Evolutionary conservation across 2,797 vertebrate species (phyloP).

Genomic region (Myotis pilosus): DNA sequence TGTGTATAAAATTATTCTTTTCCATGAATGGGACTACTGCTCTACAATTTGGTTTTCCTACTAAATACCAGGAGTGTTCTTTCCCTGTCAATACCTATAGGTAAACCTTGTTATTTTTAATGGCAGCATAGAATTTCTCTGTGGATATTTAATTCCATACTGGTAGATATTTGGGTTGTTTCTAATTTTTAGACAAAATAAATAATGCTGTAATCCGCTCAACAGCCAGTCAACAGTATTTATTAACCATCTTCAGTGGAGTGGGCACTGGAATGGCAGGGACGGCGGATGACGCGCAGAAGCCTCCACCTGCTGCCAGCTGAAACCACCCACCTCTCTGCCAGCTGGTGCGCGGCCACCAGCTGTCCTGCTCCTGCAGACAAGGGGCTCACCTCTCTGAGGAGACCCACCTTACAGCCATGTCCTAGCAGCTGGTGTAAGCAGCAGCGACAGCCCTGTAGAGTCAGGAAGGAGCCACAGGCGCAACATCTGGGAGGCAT

Average conservation of each 20-base stretch:
- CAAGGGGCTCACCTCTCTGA: not conserved
- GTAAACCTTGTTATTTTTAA: not conserved
- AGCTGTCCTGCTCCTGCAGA: not conserved
- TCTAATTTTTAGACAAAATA: conserved; percentile 8
- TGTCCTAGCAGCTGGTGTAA: conserved; percentile 1
- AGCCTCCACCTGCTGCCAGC: conserved; percentile 10
- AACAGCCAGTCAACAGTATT: not conserved
- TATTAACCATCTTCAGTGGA: not conserved
- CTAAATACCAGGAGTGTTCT: not conserved
- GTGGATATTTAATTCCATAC: not conserved
- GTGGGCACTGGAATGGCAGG: not conserved
- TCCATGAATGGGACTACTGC: not conserved
- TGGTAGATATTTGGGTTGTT: not conserved
- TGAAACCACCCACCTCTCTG: not conserved
- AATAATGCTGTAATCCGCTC: not conserved
- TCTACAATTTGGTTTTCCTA: not conserved
- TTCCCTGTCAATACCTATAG: not conserved
- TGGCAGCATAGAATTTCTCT: not conserved
- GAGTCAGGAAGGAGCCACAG: not conserved
- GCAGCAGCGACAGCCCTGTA: not conserved
- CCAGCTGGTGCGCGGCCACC: not conserved
- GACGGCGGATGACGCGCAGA: fast-evolving
- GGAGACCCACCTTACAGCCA: not conserved
- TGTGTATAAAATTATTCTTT: not conserved
- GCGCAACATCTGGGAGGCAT: not conserved